Percentiles rank a stretch among this genome's conserved stretches.
phyloP scores from a whole-genome alignment of 2,888 invertebrate genomes.

The Nephrotoma flavescens region DNA sequence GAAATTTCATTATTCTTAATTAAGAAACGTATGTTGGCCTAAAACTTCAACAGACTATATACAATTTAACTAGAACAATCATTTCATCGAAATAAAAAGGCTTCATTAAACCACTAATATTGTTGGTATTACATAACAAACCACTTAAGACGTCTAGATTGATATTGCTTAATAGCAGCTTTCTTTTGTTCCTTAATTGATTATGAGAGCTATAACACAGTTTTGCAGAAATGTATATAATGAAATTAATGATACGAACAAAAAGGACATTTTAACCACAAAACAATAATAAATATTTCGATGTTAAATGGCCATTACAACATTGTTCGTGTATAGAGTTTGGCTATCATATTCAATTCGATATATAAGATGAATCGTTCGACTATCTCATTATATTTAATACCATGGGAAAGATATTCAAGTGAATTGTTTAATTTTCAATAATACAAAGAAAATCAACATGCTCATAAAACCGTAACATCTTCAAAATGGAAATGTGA shows the following conservation, averaged over 20 bases:
- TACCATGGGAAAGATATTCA: background rate
- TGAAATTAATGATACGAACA: background rate
- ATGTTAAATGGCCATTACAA: background rate
- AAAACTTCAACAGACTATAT: too few relatives aligned
- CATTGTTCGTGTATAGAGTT: too few relatives aligned
- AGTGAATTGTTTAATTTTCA: background rate
- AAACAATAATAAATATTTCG: background rate
- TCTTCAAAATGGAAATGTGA: background rate
- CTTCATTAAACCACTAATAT: too few relatives aligned
- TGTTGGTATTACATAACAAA: background rate
- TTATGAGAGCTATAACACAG: background rate
- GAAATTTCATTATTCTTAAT: too few relatives aligned
- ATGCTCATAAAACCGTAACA: background rate
- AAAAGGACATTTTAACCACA: background rate
- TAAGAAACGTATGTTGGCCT: too few relatives aligned
- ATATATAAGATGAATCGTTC: background rate
- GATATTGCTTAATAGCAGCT: background rate
- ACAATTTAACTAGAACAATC: too few relatives aligned
- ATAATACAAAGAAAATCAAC: background rate
- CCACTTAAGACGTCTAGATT: background rate
- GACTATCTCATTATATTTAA: background rate
- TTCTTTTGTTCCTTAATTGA: background rate
- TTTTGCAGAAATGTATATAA: background rate
- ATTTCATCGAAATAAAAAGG: too few relatives aligned
- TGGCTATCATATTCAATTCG: too few relatives aligned